Evolutionary conservation across 2,113 vertebrate genomes (phyloP).

Genomic region (Ancistrus triradiatus): DNA sequence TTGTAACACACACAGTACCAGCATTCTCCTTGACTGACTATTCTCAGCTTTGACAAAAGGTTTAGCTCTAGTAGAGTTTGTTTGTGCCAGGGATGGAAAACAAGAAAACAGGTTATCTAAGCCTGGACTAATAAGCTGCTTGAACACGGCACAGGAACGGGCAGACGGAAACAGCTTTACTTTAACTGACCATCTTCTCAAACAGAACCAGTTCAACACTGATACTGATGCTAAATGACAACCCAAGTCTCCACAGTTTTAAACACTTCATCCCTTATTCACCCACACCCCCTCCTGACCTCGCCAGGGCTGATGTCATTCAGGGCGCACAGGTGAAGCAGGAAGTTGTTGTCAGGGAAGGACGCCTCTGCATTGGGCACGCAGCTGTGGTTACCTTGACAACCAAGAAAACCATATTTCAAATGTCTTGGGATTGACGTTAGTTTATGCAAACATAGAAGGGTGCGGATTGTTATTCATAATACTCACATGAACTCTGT

Average conservation of each 20-base stretch:
- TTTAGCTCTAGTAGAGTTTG: no score
- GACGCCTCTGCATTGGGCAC: constrained; percentile 90
- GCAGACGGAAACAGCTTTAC: constrained; percentile 56
- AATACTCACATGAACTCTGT: constrained; percentile 93
- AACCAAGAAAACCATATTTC: constrained; percentile 14
- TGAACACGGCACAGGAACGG: constrained; percentile 46
- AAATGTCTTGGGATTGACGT: neutral
- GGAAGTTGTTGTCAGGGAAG: constrained; percentile 93
- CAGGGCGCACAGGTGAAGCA: constrained; percentile 86
- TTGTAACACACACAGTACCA: no score
- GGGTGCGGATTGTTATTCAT: neutral
- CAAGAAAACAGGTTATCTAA: no score
- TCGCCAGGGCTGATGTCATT: constrained; percentile 86
- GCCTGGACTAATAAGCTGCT: neutral
- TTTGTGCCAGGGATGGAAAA: no score
- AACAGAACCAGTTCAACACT: constrained; percentile 51
- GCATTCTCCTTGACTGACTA: no score
- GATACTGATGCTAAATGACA: constrained; percentile 55
- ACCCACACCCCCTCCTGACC: constrained; percentile 70
- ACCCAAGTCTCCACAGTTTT: constrained; percentile 33
- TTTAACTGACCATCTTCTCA: constrained; percentile 63
- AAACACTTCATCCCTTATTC: constrained; percentile 1
- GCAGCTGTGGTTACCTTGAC: constrained; percentile 95
- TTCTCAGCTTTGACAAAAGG: no score
- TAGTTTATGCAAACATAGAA: neutral